Percentiles rank a stretch among this genome's conserved stretches.
These are phyloP conservation scores for Caenorhabditis sp. DNA, from an alignment of 2,888 invertebrate genomes.

Conservation along the genomic window DNA sequence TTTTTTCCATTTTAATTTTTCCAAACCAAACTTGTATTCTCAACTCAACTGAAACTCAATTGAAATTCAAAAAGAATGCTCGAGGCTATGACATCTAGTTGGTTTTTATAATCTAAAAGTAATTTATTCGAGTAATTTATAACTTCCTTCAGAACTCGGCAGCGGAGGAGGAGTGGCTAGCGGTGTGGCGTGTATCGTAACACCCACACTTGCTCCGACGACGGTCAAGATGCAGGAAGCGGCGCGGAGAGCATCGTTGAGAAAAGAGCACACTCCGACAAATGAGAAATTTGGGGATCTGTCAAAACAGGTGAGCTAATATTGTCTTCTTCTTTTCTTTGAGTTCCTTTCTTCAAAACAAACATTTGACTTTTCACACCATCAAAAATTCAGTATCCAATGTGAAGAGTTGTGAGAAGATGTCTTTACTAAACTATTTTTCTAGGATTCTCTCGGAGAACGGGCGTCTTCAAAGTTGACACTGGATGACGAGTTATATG, in stretches of 20 bases:
- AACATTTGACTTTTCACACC: background rate
- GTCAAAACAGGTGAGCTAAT: constrained; percentile 56
- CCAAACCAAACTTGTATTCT: background rate
- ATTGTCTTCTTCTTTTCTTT: too few species aligned
- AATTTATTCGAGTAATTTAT: background rate
- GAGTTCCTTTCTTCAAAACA: too few species aligned
- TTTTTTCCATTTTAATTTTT: constrained; percentile 13
- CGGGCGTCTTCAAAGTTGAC: constrained; percentile 80
- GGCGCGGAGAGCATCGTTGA: constrained; percentile 49
- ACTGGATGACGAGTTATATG: constrained; percentile 81
- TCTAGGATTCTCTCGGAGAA: constrained; percentile 72
- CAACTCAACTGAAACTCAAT: too few species aligned
- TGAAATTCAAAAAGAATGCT: background rate
- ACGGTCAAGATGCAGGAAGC: constrained; percentile 65
- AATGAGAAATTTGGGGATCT: constrained; percentile 50
- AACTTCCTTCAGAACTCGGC: constrained; percentile 47
- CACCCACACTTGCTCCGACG: constrained; percentile 71
- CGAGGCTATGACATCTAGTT: constrained; percentile 10
- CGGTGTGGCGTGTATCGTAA: constrained; percentile 68
- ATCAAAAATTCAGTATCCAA: background rate
- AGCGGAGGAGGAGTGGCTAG: constrained; percentile 64
- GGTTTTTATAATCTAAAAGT: background rate
- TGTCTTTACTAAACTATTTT: too few species aligned
- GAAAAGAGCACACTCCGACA: constrained; percentile 51
- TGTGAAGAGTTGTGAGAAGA: too few species aligned